phyloP scores from a whole-genome alignment of 1,140 invertebrate genomes.

The Laodelphax striatellus region DNA sequence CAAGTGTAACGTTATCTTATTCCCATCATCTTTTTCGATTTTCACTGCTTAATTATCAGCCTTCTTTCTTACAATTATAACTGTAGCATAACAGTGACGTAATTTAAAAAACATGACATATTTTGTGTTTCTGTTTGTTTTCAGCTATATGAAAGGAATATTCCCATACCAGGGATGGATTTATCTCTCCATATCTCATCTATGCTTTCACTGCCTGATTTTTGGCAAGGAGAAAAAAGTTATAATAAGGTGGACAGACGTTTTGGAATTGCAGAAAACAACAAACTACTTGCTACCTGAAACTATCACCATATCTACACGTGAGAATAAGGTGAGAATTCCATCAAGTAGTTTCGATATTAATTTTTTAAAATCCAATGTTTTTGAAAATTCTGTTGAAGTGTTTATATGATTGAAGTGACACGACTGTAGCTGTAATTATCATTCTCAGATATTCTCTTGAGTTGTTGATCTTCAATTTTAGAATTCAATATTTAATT shows the following conservation, averaged over 20 bases:
- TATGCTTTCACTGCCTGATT: constrained; percentile 93
- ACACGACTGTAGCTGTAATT: too few species aligned
- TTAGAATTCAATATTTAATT: too few species aligned
- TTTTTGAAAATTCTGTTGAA: constrained; percentile 9
- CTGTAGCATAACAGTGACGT: too few species aligned
- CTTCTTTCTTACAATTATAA: too few species aligned
- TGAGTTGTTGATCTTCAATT: too few species aligned
- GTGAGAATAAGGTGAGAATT: constrained; percentile 47
- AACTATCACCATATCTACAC: constrained; percentile 71
- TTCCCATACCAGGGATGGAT: constrained; percentile 90
- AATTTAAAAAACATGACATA: too few species aligned
- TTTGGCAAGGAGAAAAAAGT: constrained; percentile 83
- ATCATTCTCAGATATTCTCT: too few species aligned
- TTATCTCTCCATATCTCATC: constrained; percentile 89
- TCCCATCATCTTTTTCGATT: too few species aligned
- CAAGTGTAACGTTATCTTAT: too few species aligned
- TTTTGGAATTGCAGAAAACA: constrained; percentile 58
- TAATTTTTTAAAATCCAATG: background rate
- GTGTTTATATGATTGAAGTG: too few species aligned
- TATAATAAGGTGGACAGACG: constrained; percentile 73
- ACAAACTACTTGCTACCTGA: constrained; percentile 74
- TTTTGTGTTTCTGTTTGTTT: constrained; percentile 36
- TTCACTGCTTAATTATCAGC: too few species aligned
- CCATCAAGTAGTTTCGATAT: background rate
- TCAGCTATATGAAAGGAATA: constrained; percentile 84